Conservation (phyloP, 2,113 vertebrate genomes). For the Notechis scutatus region DNA sequence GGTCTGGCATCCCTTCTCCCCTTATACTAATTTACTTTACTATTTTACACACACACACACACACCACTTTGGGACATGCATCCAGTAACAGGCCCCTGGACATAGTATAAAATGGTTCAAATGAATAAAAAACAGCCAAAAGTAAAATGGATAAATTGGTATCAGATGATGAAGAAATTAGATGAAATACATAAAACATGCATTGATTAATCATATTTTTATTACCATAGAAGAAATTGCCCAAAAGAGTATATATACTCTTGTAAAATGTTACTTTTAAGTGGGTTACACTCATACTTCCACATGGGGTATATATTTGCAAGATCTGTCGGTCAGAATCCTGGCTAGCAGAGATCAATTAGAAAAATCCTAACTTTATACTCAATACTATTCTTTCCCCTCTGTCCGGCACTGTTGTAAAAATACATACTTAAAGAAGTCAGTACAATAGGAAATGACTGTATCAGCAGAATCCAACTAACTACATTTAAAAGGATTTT, state of each 20-base stretch:
- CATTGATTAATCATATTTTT: neutral
- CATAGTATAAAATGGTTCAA: neutral
- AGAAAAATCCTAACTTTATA: conserved; percentile 21
- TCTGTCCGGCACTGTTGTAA: neutral
- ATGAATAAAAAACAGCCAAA: neutral
- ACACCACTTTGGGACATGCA: neutral
- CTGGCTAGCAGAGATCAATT: neutral
- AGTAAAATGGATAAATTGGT: neutral
- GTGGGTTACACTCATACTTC: neutral
- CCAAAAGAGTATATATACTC: neutral
- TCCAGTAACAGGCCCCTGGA: neutral
- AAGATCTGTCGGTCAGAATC: neutral
- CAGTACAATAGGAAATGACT: conserved; percentile 42
- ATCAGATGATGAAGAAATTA: neutral
- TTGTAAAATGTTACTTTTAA: neutral
- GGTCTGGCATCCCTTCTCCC: neutral
- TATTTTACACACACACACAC: neutral
- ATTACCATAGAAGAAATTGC: neutral
- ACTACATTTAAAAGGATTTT: conserved; percentile 27
- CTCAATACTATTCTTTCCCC: conserved; percentile 3
- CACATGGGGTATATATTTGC: neutral
- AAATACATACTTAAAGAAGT: conserved; percentile 1
- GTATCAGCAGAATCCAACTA: conserved; percentile 37
- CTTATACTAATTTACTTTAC: neutral
- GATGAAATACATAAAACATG: neutral